A percentile compares a stretch with the other conserved stretches of the same genome.
phyloP scores from a whole-genome alignment of 1,140 invertebrate genomes.

The Heliconius melpomene region DNA sequence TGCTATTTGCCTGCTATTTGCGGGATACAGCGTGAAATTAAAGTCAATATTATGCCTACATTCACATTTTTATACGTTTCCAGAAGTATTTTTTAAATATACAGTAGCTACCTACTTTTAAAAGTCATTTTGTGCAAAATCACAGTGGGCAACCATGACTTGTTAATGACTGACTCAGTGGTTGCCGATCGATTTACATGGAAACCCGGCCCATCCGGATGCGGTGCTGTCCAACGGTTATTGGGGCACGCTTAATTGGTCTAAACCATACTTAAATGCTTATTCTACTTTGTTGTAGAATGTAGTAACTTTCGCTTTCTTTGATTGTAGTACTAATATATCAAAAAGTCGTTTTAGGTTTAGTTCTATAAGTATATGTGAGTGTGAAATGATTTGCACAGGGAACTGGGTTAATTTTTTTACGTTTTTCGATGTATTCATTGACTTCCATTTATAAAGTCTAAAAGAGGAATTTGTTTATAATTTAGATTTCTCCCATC shows the following conservation, averaged over 20 bases:
- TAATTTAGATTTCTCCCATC: too few species aligned
- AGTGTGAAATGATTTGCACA: too few species aligned
- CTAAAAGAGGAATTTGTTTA: too few species aligned
- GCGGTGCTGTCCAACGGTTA: conserved; percentile 29
- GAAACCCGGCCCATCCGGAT: conserved; percentile 36
- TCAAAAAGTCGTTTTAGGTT: background rate
- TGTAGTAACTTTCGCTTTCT: background rate
- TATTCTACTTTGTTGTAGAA: conserved; percentile 9
- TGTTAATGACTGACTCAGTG: conserved; percentile 17
- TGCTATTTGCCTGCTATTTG: too few species aligned
- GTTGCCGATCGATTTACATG: conserved; percentile 30
- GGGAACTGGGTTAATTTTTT: too few species aligned
- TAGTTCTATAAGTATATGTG: background rate
- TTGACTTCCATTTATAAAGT: too few species aligned
- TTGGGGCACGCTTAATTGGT: conserved; percentile 29
- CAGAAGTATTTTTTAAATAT: too few species aligned
- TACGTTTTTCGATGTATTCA: too few species aligned
- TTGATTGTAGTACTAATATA: background rate
- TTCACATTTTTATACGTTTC: background rate
- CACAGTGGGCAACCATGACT: conserved; percentile 14
- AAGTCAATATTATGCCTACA: background rate
- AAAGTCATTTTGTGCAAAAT: conserved; percentile 4
- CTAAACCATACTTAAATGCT: conserved; percentile 23
- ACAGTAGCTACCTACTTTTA: background rate
- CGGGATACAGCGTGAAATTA: too few species aligned